phyloP scores from a whole-genome alignment of 2,113 vertebrate genomes.

The Antechinus stuartii region DNA sequence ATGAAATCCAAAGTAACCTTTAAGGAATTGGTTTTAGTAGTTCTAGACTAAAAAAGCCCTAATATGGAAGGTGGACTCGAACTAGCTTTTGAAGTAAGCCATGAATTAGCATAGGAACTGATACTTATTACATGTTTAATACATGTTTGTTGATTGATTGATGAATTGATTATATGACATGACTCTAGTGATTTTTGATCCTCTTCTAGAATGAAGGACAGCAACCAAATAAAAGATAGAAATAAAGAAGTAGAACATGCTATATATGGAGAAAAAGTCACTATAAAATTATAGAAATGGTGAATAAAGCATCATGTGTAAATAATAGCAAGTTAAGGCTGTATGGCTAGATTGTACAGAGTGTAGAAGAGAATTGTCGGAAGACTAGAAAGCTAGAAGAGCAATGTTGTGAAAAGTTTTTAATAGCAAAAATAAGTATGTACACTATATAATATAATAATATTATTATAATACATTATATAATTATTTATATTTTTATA shows the following conservation, averaged over 20 bases:
- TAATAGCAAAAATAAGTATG: not conserved
- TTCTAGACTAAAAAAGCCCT: not conserved
- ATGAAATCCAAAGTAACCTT: too few species aligned
- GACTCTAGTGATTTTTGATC: too few species aligned
- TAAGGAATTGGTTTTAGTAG: not conserved
- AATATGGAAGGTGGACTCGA: not conserved
- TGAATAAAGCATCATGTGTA: not conserved
- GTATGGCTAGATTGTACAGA: not conserved
- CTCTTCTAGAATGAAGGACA: too few species aligned
- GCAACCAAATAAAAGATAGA: not conserved
- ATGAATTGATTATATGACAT: too few species aligned
- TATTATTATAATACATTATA: too few species aligned
- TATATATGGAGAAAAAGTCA: not conserved
- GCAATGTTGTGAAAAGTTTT: not conserved
- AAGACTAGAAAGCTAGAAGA: not conserved
- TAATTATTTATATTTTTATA: too few species aligned
- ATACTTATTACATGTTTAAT: not conserved
- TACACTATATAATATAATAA: too few species aligned
- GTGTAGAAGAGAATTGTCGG: not conserved
- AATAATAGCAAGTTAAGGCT: not conserved
- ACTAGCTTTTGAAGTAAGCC: not conserved
- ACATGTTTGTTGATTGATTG: not conserved
- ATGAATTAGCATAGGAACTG: not conserved
- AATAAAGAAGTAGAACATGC: not conserved
- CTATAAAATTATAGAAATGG: not conserved